Evolutionary conservation across 2,113 vertebrate species (phyloP), one percentile per base, ranked within the genome.

Genomic region (Prunella fulvescens): DNA sequence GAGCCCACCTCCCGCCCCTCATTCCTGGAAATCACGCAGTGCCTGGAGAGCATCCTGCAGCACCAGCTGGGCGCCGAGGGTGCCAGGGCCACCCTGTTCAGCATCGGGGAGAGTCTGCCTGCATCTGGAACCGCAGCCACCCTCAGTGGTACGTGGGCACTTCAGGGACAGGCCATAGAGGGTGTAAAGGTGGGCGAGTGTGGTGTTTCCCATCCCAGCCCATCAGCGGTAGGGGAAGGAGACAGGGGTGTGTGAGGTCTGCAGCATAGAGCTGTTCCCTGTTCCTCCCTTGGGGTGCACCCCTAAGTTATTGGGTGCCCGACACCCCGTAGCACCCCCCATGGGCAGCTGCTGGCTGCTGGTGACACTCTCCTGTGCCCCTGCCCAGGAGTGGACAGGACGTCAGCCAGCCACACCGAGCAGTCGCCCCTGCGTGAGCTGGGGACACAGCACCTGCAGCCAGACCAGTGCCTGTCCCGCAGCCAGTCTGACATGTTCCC

Each of bases 401-500:
- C n/a, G 24, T 50, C 10, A 4, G 10, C 77, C 8, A 10, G 33
- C 48, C 7, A 3, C 1, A 4, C 31, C 3, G 14, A 70, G 39
- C 72, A 79, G 25, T 92, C n/a, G 0, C 58, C 92, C 3, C 24
- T 66, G 35, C 60, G 2, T 0, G 77, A 94, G 54, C 69, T 80
- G 60, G 92, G 33, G 29, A 73, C 23, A 0, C 91, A 79, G 31
- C 87, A 79, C 87, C 95, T 97, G 54, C 92, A 82, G 3, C 95
- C 88, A 2, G 98, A 98, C 77, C 98, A 98, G 83, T 98, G 93
- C 57, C 93, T 99, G 71, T 98, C 98, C 14, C 97, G 98, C 93
- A 99, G 99, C 97, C 98, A 98, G 92, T 99, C 99, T 1, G 99
- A 99, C 76, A 87, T 98, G 96, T 97, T 99, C 76, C 83, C 98